Evolutionary conservation across 2,797 vertebrate species (phyloP).

Genomic region (Apogon talboti): DNA sequence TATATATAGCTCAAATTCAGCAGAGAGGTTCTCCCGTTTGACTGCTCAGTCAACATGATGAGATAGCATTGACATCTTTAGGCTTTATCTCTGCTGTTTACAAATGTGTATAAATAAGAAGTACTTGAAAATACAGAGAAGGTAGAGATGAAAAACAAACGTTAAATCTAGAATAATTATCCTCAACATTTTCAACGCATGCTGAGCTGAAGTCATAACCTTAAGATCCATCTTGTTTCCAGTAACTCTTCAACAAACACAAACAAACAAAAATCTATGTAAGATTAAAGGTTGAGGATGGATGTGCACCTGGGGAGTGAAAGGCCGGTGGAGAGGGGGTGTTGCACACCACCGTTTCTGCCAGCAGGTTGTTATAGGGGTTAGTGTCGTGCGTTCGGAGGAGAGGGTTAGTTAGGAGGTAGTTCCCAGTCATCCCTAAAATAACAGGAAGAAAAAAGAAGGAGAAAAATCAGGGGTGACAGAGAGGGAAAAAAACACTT

Average conservation of each 20-base stretch:
- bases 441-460: conserved; percentile 88
- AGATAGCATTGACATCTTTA: conserved; percentile 33
- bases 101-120: conserved; percentile 33
- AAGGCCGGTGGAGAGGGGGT: conserved; percentile 97
- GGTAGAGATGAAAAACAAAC: conserved; percentile 38
- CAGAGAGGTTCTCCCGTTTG: conserved; percentile 42
- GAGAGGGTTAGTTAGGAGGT: conserved; percentile 99
- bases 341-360: conserved; percentile 99
- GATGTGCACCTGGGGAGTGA: conserved; percentile 97
- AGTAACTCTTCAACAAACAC: conserved; percentile 23
- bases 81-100: conserved; percentile 45
- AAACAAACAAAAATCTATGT: conserved; percentile 50
- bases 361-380: conserved; percentile 99
- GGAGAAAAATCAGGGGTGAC: conserved; percentile 67
- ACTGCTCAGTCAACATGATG: conserved; percentile 33
- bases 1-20: conserved; percentile 22
- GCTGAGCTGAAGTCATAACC: conserved; percentile 37
- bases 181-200: conserved; percentile 39
- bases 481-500: conserved; percentile 30
- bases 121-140: conserved; percentile 20
- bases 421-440: conserved; percentile 99
- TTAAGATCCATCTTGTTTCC: conserved; percentile 27
- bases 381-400: conserved; percentile 99
- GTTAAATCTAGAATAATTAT: conserved; percentile 33
- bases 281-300: conserved; percentile 53